phyloP scores from a whole-genome alignment of 2,797 vertebrate species.

The Melanotaenia nigrans region DNA sequence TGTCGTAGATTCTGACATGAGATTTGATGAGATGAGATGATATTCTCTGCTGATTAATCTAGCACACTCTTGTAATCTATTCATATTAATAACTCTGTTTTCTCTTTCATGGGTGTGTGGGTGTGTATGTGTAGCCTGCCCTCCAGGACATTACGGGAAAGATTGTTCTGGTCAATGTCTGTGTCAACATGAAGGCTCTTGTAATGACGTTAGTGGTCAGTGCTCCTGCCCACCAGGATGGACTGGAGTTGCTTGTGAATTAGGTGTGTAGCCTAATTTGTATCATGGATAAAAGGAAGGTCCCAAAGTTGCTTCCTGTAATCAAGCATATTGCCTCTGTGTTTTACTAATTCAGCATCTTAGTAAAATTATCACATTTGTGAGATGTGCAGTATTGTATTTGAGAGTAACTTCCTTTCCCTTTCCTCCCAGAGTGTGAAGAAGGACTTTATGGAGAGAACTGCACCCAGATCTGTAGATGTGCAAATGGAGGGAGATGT shows the following conservation, averaged over 20 bases:
- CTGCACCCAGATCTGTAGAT: conserved; percentile 64
- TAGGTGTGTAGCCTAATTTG: conserved; percentile 54
- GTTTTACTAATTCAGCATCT: not conserved
- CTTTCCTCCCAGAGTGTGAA: conserved; percentile 61
- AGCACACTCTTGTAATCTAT: too few species aligned
- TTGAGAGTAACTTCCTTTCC: not conserved
- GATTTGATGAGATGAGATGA: not conserved
- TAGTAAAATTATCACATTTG: not conserved
- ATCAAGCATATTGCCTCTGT: not conserved
- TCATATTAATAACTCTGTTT: not conserved
- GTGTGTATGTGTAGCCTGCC: conserved; percentile 66
- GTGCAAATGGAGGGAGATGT: conserved; percentile 66
- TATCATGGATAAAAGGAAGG: not conserved
- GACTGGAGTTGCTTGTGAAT: conserved; percentile 71
- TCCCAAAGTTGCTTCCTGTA: not conserved
- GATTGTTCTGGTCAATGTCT: conserved; percentile 68
- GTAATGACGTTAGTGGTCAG: conserved; percentile 57
- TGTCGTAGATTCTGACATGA: not conserved
- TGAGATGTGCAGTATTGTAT: not conserved
- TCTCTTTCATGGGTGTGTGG: not conserved
- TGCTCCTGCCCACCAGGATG: conserved; percentile 69
- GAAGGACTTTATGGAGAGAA: conserved; percentile 60
- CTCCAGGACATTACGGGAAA: conserved; percentile 61
- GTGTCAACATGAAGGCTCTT: conserved; percentile 68
- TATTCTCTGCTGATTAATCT: not conserved